Conservation (phyloP, 2,113 vertebrate genomes). For the Leucopsar rothschildi region DNA sequence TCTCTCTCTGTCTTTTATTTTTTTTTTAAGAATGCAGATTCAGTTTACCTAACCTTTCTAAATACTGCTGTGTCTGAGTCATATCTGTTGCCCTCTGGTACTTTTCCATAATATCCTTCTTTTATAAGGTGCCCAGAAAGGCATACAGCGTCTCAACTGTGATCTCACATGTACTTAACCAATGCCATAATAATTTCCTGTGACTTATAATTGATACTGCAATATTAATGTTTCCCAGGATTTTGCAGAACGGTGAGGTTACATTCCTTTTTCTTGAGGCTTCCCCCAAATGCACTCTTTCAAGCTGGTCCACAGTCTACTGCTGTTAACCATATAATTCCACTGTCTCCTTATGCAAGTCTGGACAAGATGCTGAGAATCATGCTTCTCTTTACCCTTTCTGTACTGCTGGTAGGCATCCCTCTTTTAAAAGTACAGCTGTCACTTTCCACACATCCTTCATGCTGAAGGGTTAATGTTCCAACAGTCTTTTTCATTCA, state of each 20-base stretch:
- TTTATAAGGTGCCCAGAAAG: conserved; percentile 52
- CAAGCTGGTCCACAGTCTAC: conserved; percentile 7
- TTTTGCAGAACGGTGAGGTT: not conserved
- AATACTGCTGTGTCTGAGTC: conserved; percentile 17
- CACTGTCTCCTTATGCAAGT: not conserved
- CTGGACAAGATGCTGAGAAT: not conserved
- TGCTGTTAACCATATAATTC: not conserved
- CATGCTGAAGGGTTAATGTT: not conserved
- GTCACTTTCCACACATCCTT: not conserved
- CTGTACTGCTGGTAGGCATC: not conserved
- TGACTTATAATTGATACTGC: conserved; percentile 61
- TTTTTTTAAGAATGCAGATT: conserved; percentile 28
- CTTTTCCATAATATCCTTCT: conserved; percentile 55
- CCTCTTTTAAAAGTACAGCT: not conserved
- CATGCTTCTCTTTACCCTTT: not conserved
- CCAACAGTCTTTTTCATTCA: not conserved
- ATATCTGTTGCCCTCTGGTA: conserved; percentile 64
- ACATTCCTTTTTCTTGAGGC: conserved; percentile 27
- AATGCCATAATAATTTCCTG: conserved; percentile 66
- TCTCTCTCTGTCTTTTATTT: not conserved
- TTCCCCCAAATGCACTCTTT: not conserved
- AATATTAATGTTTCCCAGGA: conserved; percentile 61
- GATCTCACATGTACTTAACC: conserved; percentile 55
- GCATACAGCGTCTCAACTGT: conserved; percentile 28
- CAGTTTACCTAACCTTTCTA: conserved; percentile 54